Evolutionary conservation across 2,797 vertebrate species (phyloP), one percentile per base, ranked within the genome.

Genomic region (Muraenolepis orangiensis): DNA sequence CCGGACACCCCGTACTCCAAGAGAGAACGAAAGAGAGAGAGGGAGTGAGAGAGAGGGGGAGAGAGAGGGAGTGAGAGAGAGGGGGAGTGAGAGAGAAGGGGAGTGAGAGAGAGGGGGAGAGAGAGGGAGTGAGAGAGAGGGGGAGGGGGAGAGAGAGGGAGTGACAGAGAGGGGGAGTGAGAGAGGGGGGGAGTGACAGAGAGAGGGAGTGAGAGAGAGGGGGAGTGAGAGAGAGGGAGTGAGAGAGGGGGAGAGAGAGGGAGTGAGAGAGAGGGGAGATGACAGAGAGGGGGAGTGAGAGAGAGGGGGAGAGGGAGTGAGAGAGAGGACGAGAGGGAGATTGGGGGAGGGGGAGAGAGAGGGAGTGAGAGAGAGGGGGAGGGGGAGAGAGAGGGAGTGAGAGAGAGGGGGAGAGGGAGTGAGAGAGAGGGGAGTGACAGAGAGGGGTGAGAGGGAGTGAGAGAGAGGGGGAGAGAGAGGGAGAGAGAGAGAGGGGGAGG

Each of bases 401-500:
- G 38, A 85, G 20, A 80, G 80, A 70, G 72, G 20, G 46, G 31
- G 73, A 46, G 69, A 31, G 51, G 57, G 70, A 28, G n/a, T 4
- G 57, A 3, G 1, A 28, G 28, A 71, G 77, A 61, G 28, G 20
- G 20, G 64, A 3, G n/a, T 69, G 38, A 85, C 18, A 80, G 80
- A 70, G 72, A 1, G 57, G 6, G n/a, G n/a, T n/a, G n/a, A n/a
- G n/a, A n/a, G n/a, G n/a, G n/a, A n/a, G n/a, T n/a, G 1, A 28
- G 28, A 71, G 77, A 61, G 28, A n/a, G 20, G 64, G 74, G 2
- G n/a, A 69, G 38, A 85, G 20, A 80, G 80, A 70, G 72, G 20
- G 46, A 46, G 73, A 46, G 69, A 31, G 51, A 57, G 70, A 28
- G n/a, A n/a, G n/a, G n/a, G n/a, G n/a, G n/a, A n/a, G n/a, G 1